Evolutionary conservation across 2,888 invertebrate species (phyloP), one percentile per base, ranked within the genome.

Genomic region (Urechis unicinctus): DNA sequence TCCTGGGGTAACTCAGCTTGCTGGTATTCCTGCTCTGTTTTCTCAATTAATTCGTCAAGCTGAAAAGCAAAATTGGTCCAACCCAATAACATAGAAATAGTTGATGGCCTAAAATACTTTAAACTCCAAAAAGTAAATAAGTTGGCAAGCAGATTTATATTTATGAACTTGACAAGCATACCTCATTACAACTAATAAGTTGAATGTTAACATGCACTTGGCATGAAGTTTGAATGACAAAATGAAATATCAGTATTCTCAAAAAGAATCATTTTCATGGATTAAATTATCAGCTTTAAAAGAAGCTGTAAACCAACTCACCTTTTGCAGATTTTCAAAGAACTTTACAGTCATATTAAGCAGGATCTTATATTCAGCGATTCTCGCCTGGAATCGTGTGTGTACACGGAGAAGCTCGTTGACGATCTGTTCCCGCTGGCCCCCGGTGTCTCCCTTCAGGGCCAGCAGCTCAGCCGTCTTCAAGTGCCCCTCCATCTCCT

Each of bases 301-400:
- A n/a, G n/a, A n/a, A n/a, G n/a, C n/a, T n/a, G n/a, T n/a, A n/a
- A 36, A 9, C 44, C 17, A 1, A 28, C 62, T 68, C 69, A 84
- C 84, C 79, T 84, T 81, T 59, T 80, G 77, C 56, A 88, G 77
- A 69, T 84, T 85, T 65, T 84, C 85, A 75, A 88, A 86, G 77
- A 88, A 87, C 50, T 84, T 82, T 59, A 86, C 82, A 50, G 88
- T 79, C 78, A 85, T 85, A 72, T 87, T 85, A 50, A 87, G 74
- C 50, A 90, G 78, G 24, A 83, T 82, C 70, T 86, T 85, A 70
- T 88, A 89, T 66, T 89, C 86, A 17, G 84, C 84, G 45, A 85
- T 82, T 55, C 87, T 84, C 57, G 83, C 82, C 66, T 85, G 83
- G 56, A 89, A 77, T 65, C 85, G 83, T 58, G 84, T 83, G 68